A percentile compares a stretch with the other conserved stretches of the same genome.
Evolutionary conservation across 2,888 invertebrate genomes (phyloP).

Genomic region (Brenthis hecate): DNA sequence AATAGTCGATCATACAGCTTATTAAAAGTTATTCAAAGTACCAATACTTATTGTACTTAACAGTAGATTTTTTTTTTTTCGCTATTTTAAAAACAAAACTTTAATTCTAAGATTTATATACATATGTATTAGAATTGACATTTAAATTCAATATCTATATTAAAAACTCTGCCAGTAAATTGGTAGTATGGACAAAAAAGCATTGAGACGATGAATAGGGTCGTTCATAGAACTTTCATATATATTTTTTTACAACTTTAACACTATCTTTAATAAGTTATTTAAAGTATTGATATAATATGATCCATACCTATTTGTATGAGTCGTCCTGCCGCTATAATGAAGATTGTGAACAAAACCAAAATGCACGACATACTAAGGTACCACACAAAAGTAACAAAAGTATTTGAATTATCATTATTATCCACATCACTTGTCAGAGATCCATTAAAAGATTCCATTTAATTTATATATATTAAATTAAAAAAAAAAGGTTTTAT

Average conservation of each 20-base stretch:
- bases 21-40: too few species aligned
- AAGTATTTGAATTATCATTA: constrained; percentile 1
- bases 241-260: background rate
- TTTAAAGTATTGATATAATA: background rate
- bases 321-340: constrained; percentile 22
- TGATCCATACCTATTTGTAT: constrained; percentile 32
- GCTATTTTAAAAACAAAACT: too few species aligned
- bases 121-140: too few species aligned
- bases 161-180: too few species aligned
- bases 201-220: too few species aligned
- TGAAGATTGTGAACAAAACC: constrained; percentile 20
- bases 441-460: constrained; percentile 31
- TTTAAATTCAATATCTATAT: too few species aligned
- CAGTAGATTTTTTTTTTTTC: too few species aligned
- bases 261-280: background rate
- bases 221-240: too few species aligned
- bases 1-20: too few species aligned
- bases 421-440: constrained; percentile 18
- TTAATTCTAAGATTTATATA: too few species aligned
- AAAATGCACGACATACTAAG: constrained; percentile 33
- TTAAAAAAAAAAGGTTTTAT: background rate
- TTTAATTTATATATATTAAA: constrained; percentile 7
- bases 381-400: constrained; percentile 34
- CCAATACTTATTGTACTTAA: too few species aligned
- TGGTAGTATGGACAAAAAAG: too few species aligned